Conservation (phyloP, 2,113 vertebrate species). For the Sphaerodactylus townsendi region DNA sequence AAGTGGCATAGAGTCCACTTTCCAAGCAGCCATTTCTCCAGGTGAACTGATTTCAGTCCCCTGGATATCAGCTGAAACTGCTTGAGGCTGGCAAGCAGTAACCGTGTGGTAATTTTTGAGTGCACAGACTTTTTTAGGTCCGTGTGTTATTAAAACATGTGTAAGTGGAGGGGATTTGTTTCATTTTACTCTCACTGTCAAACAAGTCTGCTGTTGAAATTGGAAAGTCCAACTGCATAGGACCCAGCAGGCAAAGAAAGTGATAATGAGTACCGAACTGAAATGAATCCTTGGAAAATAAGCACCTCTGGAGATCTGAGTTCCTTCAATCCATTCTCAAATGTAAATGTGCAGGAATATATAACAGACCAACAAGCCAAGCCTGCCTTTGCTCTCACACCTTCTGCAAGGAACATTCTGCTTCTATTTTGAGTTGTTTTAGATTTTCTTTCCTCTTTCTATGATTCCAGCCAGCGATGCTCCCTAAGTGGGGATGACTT, state of each 20-base stretch:
- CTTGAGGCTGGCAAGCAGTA: not conserved
- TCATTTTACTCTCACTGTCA: not conserved
- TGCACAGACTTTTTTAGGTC: not conserved
- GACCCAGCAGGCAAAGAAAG: slow-evolving; percentile 21
- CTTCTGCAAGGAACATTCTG: not conserved
- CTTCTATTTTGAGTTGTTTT: not conserved
- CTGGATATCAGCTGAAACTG: too few species aligned
- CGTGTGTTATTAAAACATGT: not conserved
- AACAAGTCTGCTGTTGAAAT: slow-evolving; percentile 16
- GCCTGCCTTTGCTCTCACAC: not conserved
- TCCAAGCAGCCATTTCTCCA: too few species aligned
- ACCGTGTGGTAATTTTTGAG: not conserved
- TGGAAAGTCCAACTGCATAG: not conserved
- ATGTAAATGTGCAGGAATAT: not conserved
- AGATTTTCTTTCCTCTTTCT: slow-evolving; percentile 30
- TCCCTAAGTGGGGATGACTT: slow-evolving; percentile 87
- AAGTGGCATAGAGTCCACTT: too few species aligned
- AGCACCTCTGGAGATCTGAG: fast-evolving
- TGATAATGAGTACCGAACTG: not conserved
- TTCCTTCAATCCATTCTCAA: not conserved
- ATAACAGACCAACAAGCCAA: not conserved
- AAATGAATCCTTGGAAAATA: not conserved
- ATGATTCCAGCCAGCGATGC: slow-evolving; percentile 83
- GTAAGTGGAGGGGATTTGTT: not conserved
- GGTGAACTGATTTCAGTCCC: too few species aligned